Evolutionary conservation across 2,113 vertebrate genomes (phyloP).

Genomic region (Turdus rufiventris): DNA sequence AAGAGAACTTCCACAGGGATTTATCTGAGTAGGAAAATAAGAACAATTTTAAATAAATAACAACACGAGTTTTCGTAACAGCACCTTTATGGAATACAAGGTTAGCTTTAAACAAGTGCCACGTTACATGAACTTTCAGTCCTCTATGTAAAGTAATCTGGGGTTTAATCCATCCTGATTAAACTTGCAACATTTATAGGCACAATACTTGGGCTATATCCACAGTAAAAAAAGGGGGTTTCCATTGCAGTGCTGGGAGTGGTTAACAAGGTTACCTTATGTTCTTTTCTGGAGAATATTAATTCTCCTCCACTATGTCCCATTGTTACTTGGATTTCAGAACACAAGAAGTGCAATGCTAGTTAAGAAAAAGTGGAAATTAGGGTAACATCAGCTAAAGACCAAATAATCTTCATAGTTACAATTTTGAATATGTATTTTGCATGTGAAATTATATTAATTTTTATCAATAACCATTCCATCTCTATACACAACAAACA

Average conservation of each 20-base stretch:
- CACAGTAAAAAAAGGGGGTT: background rate
- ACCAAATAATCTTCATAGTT: background rate
- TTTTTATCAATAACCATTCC: background rate
- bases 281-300: background rate
- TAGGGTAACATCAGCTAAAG: background rate
- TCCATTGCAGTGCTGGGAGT: background rate
- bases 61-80: background rate
- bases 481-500: background rate
- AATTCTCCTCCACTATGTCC: background rate
- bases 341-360: background rate
- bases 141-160: slow-evolving; percentile 1
- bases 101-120: slow-evolving; percentile 11
- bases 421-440: background rate
- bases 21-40: background rate
- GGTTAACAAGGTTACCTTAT: background rate
- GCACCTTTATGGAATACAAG: slow-evolving; percentile 38
- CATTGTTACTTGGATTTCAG: background rate
- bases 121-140: slow-evolving; percentile 36
- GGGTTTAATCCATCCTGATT: background rate
- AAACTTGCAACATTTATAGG: background rate
- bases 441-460: background rate
- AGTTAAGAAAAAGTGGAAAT: slow-evolving; percentile 1
- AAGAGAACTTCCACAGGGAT: background rate
- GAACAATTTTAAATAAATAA: background rate
- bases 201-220: background rate